phyloP scores from a whole-genome alignment of 1,140 invertebrate species.

The Tetragnatha versicolor region DNA sequence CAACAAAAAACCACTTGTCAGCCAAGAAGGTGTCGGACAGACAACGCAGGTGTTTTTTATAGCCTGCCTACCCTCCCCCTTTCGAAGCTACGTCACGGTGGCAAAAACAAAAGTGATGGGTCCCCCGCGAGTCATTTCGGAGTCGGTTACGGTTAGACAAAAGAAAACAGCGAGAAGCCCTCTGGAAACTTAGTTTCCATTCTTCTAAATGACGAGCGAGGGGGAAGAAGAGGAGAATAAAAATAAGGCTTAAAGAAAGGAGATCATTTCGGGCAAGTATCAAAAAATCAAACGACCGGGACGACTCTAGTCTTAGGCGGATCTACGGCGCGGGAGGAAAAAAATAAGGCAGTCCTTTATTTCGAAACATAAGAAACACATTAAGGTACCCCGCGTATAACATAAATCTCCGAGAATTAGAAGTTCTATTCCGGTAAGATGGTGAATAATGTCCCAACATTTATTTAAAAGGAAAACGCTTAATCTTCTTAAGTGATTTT shows the following conservation, averaged over 20 bases:
- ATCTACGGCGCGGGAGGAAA: neutral
- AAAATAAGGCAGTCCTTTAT: neutral
- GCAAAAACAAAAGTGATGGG: neutral
- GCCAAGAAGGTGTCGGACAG: neutral
- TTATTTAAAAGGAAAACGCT: conserved; percentile 15
- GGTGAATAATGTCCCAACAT: neutral
- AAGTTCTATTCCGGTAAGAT: neutral
- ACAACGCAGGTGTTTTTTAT: neutral
- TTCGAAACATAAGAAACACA: conserved; percentile 27
- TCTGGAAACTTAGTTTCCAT: conserved; percentile 21
- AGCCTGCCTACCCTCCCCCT: neutral
- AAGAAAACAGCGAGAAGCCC: conserved; percentile 10
- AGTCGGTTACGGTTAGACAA: conserved; percentile 21
- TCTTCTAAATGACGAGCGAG: conserved; percentile 5
- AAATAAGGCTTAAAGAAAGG: neutral
- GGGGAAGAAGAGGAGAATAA: neutral
- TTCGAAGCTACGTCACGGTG: neutral
- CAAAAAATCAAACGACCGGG: neutral
- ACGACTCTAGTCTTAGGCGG: neutral
- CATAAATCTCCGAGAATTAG: conserved; percentile 6
- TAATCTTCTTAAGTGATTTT: conserved; percentile 11
- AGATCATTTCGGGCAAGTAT: neutral
- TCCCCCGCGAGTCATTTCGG: conserved; percentile 14
- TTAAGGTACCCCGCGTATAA: conserved; percentile 9
- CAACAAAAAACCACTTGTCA: neutral